These are phyloP conservation scores for Adelosebastes latens DNA, from an alignment of 2,797 vertebrate genomes.

Conservation along the genomic window DNA sequence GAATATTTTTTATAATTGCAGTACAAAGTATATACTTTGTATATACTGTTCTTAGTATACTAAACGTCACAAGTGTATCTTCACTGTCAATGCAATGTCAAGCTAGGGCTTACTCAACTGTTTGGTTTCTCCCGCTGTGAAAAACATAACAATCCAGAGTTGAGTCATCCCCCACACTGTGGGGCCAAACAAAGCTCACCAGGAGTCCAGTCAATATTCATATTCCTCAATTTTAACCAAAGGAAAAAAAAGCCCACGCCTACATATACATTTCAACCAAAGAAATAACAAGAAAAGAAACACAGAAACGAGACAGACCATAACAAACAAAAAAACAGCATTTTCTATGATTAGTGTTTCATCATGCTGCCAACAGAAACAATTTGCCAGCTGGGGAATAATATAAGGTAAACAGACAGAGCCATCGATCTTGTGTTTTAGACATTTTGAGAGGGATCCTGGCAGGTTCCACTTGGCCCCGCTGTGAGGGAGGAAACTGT, in stretches of 20 bases:
- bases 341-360: slow-evolving; percentile 26
- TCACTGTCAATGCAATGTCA: slow-evolving; percentile 1
- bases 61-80: background rate
- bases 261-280: background rate
- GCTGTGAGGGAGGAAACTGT: slow-evolving; percentile 25
- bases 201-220: slow-evolving; percentile 24
- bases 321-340: slow-evolving; percentile 6
- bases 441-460: slow-evolving; percentile 34
- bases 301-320: no score
- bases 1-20: background rate
- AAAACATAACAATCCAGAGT: slow-evolving; percentile 11
- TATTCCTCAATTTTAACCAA: background rate
- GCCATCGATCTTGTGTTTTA: slow-evolving; percentile 41
- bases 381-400: slow-evolving; percentile 39
- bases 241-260: background rate
- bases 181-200: slow-evolving; percentile 1
- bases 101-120: background rate
- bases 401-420: slow-evolving; percentile 41
- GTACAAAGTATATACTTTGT: background rate
- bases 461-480: slow-evolving; percentile 40
- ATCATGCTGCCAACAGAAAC: slow-evolving; percentile 33
- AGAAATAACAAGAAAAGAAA: background rate
- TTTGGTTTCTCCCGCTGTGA: slow-evolving; percentile 18
- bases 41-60: background rate
- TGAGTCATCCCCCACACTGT: background rate